Conservation (phyloP, 2,797 vertebrate genomes). For the Gambelia wislizenii region DNA sequence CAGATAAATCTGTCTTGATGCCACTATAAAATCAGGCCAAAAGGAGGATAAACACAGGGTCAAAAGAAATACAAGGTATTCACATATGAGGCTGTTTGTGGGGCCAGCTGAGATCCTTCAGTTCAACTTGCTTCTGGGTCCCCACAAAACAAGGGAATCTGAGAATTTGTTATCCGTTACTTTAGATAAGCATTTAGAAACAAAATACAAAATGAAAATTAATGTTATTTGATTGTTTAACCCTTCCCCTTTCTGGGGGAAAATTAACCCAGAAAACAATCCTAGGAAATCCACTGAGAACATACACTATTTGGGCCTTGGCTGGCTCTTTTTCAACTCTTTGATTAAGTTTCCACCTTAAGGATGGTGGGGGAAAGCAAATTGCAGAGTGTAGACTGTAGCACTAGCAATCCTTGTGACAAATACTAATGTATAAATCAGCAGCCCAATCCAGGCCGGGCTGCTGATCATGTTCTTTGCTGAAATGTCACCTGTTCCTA, state of each 20-base stretch:
- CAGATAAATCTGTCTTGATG: slow-evolving; percentile 43
- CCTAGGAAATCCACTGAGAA: background rate
- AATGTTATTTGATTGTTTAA: slow-evolving; percentile 1
- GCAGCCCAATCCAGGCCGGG: slow-evolving; percentile 91
- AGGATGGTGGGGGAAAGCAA: slow-evolving; percentile 78
- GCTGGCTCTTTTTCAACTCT: slow-evolving; percentile 20
- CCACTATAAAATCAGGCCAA: background rate
- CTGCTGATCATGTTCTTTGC: slow-evolving; percentile 92
- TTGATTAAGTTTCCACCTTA: slow-evolving; percentile 87
- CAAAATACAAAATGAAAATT: background rate
- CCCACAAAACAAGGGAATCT: background rate
- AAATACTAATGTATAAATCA: slow-evolving; percentile 99
- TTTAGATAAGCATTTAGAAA: slow-evolving; percentile 14
- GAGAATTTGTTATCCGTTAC: background rate
- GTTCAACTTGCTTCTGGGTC: background rate
- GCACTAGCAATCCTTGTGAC: slow-evolving; percentile 88
- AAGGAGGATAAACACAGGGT: background rate
- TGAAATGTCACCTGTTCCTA: slow-evolving; percentile 99
- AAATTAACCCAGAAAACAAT: background rate
- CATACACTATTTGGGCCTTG: background rate
- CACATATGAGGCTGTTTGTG: background rate
- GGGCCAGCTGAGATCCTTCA: background rate
- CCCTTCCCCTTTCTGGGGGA: background rate
- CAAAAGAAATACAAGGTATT: too few relatives aligned
- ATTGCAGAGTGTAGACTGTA: slow-evolving; percentile 84